Evolutionary conservation across 2,888 invertebrate species (phyloP), one percentile per base, ranked within the genome.

Genomic region (Lumbricus terrestris): DNA sequence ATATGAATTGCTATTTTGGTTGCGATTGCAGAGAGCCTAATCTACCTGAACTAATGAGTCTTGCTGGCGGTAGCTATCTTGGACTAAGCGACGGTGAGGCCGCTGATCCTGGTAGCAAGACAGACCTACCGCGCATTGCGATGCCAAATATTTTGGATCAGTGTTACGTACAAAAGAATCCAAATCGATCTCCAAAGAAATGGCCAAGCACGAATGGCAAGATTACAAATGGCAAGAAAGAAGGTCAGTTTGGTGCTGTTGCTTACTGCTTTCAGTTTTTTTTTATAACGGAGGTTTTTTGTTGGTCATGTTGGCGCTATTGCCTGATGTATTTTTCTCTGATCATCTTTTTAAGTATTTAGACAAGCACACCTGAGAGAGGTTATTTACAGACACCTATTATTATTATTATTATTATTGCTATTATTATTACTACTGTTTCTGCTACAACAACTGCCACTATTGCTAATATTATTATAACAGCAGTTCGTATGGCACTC

Each of bases 31-130:
- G 69, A n/a, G 6, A 34, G 85, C 34, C n/a, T 35, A 85, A 85
- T 85, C n/a, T 85, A 85, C 23, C 85, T 5, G 20, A 85, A 34
- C 85, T 85, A 34, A 85, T 85, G 85, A 85, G 85, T 85, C 85
- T 85, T 15, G 85, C 85, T 85, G 85, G 85, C 34, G 85, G 85
- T 37, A 85, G 85, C 85, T 35, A 37, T 85, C 37, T 37, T 23
- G 37, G 37, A 34, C 37, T 85, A n/a, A 37, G 85, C 85, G 37
- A 37, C 34, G 35, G 85, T 35, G 85, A 35, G 34, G 34, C 85
- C 37, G 85, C 35, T 37, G 85, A n/a, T 85, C 37, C 37, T 34
- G 34, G 85, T 37, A 85, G 85, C 85, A 37, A 23, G 18, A 35
- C 5, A 34, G 23, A 85, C 85, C 11, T 37, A 35, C 85, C 85